Evolutionary conservation across 2,113 vertebrate genomes (phyloP).

Genomic region (Lophochroa leadbeateri): DNA sequence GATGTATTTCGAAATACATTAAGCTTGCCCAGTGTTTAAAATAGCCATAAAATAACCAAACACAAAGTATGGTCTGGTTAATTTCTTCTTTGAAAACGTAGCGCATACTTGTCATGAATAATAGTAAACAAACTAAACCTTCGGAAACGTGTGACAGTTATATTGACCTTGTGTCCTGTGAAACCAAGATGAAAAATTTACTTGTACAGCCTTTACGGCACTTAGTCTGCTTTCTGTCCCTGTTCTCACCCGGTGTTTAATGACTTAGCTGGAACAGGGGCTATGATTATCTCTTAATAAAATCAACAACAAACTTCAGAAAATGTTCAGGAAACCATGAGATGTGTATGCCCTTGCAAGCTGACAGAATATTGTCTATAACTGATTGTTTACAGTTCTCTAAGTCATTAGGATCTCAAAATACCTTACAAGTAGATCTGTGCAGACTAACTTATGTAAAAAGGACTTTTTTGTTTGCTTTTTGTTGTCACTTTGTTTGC

Average conservation of each 20-base stretch:
- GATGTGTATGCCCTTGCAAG: not conserved
- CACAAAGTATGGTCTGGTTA: not conserved
- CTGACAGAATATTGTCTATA: not conserved
- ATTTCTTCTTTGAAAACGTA: not conserved
- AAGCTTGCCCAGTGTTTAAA: not conserved
- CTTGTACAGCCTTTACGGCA: not conserved
- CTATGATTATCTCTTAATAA: not conserved
- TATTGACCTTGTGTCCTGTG: not conserved
- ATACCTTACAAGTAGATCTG: not conserved
- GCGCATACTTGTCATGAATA: not conserved
- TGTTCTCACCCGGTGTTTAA: not conserved
- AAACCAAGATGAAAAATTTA: not conserved
- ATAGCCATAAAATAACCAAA: not conserved
- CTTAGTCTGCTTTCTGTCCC: not conserved
- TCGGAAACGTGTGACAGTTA: not conserved
- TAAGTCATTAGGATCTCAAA: not conserved
- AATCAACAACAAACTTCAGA: not conserved
- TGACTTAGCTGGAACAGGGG: not conserved
- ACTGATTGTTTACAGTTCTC: not conserved
- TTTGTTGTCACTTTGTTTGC: not conserved
- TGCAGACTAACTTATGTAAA: not conserved
- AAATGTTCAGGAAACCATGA: not conserved
- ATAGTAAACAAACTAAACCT: not conserved
- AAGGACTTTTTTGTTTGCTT: not conserved
- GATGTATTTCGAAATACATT: not conserved